Percentiles rank a stretch among this genome's conserved stretches.
Evolutionary conservation across 2,797 vertebrate genomes (phyloP).

Genomic region (Cottoperca gobio): DNA sequence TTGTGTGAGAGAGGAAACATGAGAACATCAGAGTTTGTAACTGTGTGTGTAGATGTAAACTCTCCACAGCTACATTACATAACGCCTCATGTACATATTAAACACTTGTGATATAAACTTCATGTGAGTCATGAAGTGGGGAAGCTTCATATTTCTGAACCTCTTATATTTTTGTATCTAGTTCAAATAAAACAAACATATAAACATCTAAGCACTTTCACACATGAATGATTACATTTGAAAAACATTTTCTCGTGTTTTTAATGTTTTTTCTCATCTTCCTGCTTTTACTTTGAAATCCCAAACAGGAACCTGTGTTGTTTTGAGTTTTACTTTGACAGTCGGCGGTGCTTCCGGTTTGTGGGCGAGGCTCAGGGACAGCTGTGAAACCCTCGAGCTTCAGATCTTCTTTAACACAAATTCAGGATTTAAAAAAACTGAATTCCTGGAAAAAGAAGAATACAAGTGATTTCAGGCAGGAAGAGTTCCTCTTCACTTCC

Average conservation of each 20-base stretch:
- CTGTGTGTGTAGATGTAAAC: no score
- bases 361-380: slow-evolving; percentile 36
- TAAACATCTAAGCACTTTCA: no score
- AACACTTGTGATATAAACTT: no score
- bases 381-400: slow-evolving; percentile 3
- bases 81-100: no score
- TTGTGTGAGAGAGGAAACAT: no score
- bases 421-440: fast-evolving
- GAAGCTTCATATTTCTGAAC: no score
- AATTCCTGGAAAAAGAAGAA: neutral
- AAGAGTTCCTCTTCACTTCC: neutral
- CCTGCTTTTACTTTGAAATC: slow-evolving; percentile 40
- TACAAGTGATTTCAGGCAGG: fast-evolving
- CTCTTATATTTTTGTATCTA: no score
- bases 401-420: neutral
- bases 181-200: no score
- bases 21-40: no score
- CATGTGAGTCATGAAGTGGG: no score
- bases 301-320: neutral
- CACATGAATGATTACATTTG: no score
- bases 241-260: neutral
- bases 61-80: no score
- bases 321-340: neutral
- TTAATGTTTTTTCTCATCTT: fast-evolving
- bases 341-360: neutral